Percentiles rank a stretch among this genome's conserved stretches.
Evolutionary conservation across 1,140 invertebrate species (phyloP).

Genomic region (Brachionus koreanus): DNA sequence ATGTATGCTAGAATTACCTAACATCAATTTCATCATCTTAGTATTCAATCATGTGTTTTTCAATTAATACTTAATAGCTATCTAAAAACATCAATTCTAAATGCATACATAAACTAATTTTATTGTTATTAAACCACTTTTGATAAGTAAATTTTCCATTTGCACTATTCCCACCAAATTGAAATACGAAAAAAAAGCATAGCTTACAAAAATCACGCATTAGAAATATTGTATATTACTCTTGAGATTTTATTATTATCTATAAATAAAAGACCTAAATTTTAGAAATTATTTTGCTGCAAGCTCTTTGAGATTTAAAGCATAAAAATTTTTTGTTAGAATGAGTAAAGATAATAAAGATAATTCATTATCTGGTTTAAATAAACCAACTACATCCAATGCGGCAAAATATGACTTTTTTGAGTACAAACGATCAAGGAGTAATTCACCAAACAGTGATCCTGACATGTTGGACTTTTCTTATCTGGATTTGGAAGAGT

Average conservation of each 20-base stretch:
- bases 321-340: not conserved
- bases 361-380: not conserved
- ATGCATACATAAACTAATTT: not conserved
- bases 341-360: not conserved
- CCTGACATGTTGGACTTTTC: constrained; percentile 36
- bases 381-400: not conserved
- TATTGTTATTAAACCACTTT: not conserved
- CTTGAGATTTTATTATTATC: not conserved
- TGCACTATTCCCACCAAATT: not conserved
- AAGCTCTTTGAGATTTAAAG: not conserved
- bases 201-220: not conserved
- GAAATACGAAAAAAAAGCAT: not conserved
- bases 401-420: constrained; percentile 17
- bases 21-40: not conserved
- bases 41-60: not conserved
- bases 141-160: not conserved
- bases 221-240: not conserved
- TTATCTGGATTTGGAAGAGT: constrained; percentile 30
- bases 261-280: constrained; percentile 31
- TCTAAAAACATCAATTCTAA: not conserved
- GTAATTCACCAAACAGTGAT: constrained; percentile 41
- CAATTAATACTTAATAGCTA: not conserved
- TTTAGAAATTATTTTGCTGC: constrained; percentile 24
- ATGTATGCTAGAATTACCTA: not conserved
- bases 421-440: constrained; percentile 35